Evolutionary conservation across 2,113 vertebrate species (phyloP).

Genomic region (Brachyhypopomus occidentalis): DNA sequence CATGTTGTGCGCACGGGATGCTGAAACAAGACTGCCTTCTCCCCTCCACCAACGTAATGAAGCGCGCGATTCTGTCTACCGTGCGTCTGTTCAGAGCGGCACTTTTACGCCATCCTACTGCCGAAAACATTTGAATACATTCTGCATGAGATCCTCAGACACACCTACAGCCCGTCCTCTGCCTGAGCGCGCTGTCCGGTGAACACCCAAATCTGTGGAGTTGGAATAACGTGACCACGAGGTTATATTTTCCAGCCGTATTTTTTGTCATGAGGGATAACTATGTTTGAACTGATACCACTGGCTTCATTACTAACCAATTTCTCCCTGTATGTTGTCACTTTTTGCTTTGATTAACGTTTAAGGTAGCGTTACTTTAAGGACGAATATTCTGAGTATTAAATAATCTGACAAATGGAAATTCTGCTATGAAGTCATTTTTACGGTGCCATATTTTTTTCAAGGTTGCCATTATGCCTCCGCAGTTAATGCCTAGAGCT

Average conservation of each 20-base stretch:
- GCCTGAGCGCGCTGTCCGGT: not conserved
- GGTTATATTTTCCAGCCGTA: not conserved
- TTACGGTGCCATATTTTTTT: not conserved
- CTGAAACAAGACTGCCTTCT: conserved; percentile 33
- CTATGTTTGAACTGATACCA: not conserved
- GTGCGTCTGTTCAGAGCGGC: conserved; percentile 27
- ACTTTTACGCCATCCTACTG: conserved; percentile 53
- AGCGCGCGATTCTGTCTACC: conserved; percentile 33
- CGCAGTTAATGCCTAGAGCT: not conserved
- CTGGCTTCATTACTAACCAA: too few species aligned
- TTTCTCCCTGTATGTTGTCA: too few species aligned
- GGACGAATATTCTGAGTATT: too few species aligned
- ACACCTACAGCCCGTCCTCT: conserved; percentile 27
- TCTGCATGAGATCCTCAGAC: conserved; percentile 35
- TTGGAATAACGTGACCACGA: not conserved
- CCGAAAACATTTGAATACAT: conserved; percentile 48
- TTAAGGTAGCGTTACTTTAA: too few species aligned
- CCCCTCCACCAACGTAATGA: conserved; percentile 17
- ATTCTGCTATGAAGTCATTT: not conserved
- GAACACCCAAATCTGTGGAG: not conserved
- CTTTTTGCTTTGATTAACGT: too few species aligned
- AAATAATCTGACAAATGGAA: too few species aligned
- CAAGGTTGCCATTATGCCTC: not conserved
- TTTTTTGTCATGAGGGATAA: not conserved
- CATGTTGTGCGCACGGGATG: conserved; percentile 51